Conservation (phyloP, 2,797 vertebrate species). For the Darevskia mixta region DNA sequence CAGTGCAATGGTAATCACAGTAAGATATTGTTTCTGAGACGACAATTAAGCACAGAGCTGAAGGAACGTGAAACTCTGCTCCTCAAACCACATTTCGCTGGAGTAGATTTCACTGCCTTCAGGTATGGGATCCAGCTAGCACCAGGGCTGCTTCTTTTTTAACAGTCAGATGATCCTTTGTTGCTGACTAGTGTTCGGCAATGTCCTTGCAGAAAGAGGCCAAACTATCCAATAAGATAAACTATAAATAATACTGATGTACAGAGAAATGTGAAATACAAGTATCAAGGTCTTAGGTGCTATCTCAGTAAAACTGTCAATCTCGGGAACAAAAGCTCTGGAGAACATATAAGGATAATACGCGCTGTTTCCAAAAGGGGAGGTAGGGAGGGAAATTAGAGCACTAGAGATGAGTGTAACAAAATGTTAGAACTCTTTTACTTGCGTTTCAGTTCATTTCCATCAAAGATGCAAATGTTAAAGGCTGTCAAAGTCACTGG, state of each 20-base stretch:
- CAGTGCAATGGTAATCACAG: background rate
- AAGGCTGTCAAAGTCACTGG: slow-evolving; percentile 27
- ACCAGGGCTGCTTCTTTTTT: background rate
- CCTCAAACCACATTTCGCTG: background rate
- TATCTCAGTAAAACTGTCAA: slow-evolving; percentile 52
- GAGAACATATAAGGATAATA: slow-evolving; percentile 29
- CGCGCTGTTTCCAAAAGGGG: background rate
- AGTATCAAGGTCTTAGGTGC: slow-evolving; percentile 51
- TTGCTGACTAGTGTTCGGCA: slow-evolving; percentile 67
- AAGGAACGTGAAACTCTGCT: slow-evolving; percentile 35
- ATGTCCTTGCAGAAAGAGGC: slow-evolving; percentile 57
- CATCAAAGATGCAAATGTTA: slow-evolving; percentile 25
- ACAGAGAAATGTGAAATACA: slow-evolving; percentile 55
- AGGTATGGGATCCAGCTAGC: background rate
- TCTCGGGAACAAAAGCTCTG: slow-evolving; percentile 44
- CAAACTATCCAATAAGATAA: slow-evolving; percentile 54
- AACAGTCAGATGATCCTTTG: slow-evolving; percentile 56
- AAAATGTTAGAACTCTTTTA: background rate
- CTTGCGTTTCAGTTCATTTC: slow-evolving; percentile 14
- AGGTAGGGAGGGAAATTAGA: background rate
- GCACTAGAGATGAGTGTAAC: slow-evolving; percentile 7
- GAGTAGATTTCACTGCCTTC: background rate
- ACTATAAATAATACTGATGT: slow-evolving; percentile 59
- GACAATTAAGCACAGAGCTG: slow-evolving; percentile 40
- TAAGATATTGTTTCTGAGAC: background rate